Base-by-base conservation (phyloP, 2,113 vertebrate genomes). In the Conger conger region DNA sequence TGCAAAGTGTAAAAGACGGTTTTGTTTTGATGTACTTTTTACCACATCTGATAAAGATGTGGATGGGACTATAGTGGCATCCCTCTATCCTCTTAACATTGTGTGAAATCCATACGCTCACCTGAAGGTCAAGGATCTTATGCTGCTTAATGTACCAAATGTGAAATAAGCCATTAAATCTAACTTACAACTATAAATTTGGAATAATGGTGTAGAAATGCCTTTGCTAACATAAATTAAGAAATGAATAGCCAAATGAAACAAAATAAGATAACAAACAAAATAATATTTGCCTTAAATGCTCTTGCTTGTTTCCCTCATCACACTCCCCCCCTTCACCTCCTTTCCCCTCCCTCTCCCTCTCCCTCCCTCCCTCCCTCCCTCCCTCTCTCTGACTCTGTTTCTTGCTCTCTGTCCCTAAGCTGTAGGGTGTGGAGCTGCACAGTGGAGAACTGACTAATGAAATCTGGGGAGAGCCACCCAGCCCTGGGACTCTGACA, bases 381-480 rank as follows among this genome's bases (percentile, higher is more conserved):
- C 36, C 77, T 76, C 45, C 30, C 17, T 50, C 27, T 23, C 17
- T 30, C 16, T 18, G 53, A 4, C 63, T 40, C 23, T 6, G 42
- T 3, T 27, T n/a, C 84, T n/a, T n/a, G 53, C 45, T 36, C 76
- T 42, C 45, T 57, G 76, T 57, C 76, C 50, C 83, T 1, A 27
- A 27, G 76, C 76, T 35, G 33, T 45, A 20, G 33, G 76, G 45
- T 23, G 20, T 23, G 50, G 27, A 35, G 27, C 83, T 3, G 76
- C 83, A 23, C 83, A 36, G 79, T 38, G 42, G 80, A 42, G 80
- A 35, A n/a, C 77, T 78, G 40, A 60, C 82, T 83, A 86, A 86
- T 86, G 85, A 83, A 86, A 83, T 83, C 73, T 76, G 30, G 45
- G 23, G 85, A 86, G 85, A 82, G 85, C 57, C 38, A 78, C 36